Percentiles rank a stretch among this genome's conserved stretches.
Conservation (phyloP, 2,113 vertebrate species). For the Tetraodon nigroviridis region DNA sequence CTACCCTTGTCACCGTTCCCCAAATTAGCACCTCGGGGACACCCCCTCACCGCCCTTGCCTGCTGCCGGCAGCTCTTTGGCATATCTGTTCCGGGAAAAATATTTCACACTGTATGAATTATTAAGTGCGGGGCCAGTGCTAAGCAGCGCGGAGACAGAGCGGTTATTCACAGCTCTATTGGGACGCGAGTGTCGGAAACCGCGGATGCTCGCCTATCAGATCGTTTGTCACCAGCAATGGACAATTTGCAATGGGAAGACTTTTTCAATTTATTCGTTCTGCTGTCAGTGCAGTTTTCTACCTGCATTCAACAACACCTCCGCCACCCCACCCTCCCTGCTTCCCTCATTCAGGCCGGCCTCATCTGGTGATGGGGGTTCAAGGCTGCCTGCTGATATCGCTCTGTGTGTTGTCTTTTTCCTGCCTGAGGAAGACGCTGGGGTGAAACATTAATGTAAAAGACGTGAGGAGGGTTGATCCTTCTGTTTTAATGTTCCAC, state of each 20-base stretch:
- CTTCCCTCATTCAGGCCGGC: constrained; percentile 30
- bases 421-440: constrained; percentile 23
- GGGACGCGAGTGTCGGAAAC: constrained; percentile 66
- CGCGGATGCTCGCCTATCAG: constrained; percentile 71
- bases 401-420: constrained; percentile 40
- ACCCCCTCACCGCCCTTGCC: constrained; percentile 58
- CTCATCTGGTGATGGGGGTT: constrained; percentile 49
- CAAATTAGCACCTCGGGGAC: constrained; percentile 77
- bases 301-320: constrained; percentile 44
- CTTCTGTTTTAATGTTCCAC: constrained; percentile 56
- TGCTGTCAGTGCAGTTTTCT: constrained; percentile 78
- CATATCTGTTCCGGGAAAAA: constrained; percentile 73
- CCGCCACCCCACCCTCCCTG: constrained; percentile 26
- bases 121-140: constrained; percentile 72
- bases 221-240: constrained; percentile 77
- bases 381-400: constrained; percentile 20
- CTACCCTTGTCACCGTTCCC: constrained; percentile 69
- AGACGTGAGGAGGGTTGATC: constrained; percentile 27
- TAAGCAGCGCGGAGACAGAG: constrained; percentile 74
- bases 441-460: constrained; percentile 24
- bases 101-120: constrained; percentile 78
- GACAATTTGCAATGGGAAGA: constrained; percentile 78
- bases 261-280: constrained; percentile 79
- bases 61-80: constrained; percentile 69
- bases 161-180: constrained; percentile 77